phyloP scores from a whole-genome alignment of 2,797 vertebrate genomes.

The Cossypha niveicapilla region DNA sequence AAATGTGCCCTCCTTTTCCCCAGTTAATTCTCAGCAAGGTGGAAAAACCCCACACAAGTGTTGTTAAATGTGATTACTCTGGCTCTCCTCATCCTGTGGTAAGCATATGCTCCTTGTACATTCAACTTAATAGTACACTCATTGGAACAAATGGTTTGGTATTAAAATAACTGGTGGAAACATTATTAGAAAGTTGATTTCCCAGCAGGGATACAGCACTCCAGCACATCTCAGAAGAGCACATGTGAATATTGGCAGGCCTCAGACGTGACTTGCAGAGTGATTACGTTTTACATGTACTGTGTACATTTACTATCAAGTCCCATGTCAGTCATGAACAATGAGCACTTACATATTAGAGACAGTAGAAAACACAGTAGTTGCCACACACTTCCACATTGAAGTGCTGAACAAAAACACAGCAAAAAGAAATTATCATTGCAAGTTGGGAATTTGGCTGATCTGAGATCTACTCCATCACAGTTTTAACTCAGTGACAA shows the following conservation, averaged over 20 bases:
- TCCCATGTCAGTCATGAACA: not conserved
- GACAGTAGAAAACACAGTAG: not conserved
- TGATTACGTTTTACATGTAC: not conserved
- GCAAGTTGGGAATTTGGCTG: not conserved
- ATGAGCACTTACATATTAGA: not conserved
- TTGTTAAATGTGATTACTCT: not conserved
- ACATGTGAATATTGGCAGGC: not conserved
- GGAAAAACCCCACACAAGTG: not conserved
- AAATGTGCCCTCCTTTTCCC: not conserved
- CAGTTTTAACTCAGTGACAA: not conserved
- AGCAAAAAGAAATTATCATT: not conserved
- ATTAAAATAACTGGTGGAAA: not conserved
- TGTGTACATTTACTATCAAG: not conserved
- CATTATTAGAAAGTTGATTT: not conserved
- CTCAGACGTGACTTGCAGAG: not conserved
- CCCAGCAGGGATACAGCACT: not conserved
- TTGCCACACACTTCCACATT: not conserved
- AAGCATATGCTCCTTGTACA: not conserved
- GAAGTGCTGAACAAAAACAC: not conserved
- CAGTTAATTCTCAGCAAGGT: not conserved
- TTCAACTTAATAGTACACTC: not conserved
- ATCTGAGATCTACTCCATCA: not conserved
- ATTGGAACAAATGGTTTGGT: not conserved
- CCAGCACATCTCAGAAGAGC: not conserved
- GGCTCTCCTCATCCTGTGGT: not conserved